Conservation (phyloP, 2,113 vertebrate species). For the Gopherus flavomarginatus region DNA sequence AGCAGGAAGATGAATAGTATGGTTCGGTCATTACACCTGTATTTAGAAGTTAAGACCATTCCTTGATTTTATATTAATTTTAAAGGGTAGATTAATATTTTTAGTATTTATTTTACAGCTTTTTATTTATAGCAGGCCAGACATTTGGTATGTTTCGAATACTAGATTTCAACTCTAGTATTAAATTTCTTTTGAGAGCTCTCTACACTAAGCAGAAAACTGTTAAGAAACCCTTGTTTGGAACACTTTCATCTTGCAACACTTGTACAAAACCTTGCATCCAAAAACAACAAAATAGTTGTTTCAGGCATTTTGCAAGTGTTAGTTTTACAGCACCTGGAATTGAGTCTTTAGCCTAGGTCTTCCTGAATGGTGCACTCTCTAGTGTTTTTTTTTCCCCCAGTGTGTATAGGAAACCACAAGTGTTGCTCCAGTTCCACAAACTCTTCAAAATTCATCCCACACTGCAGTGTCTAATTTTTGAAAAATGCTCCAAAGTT, state of each 20-base stretch:
- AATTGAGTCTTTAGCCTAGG: not conserved
- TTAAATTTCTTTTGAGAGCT: not conserved
- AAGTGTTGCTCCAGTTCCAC: not conserved
- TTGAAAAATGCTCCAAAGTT: not conserved
- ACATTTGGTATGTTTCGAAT: not conserved
- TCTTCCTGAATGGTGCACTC: not conserved
- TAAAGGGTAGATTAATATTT: not conserved
- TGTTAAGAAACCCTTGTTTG: not conserved
- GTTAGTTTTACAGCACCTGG: not conserved
- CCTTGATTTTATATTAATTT: not conserved
- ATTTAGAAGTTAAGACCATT: not conserved
- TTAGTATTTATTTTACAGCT: not conserved
- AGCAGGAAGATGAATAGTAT: not conserved
- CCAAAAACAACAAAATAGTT: not conserved
- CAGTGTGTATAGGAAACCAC: accelerated
- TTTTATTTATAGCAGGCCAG: not conserved
- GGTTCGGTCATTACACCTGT: not conserved
- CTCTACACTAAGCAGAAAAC: not conserved
- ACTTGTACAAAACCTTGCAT: not conserved
- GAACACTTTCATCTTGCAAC: not conserved
- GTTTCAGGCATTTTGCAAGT: not conserved
- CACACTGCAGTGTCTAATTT: not conserved
- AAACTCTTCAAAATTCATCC: not conserved
- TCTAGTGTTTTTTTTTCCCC: not conserved
- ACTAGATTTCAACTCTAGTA: not conserved